These are phyloP conservation scores for Drosophila orosa DNA, from an alignment of 1,140 invertebrate genomes.

Conservation along the genomic window DNA sequence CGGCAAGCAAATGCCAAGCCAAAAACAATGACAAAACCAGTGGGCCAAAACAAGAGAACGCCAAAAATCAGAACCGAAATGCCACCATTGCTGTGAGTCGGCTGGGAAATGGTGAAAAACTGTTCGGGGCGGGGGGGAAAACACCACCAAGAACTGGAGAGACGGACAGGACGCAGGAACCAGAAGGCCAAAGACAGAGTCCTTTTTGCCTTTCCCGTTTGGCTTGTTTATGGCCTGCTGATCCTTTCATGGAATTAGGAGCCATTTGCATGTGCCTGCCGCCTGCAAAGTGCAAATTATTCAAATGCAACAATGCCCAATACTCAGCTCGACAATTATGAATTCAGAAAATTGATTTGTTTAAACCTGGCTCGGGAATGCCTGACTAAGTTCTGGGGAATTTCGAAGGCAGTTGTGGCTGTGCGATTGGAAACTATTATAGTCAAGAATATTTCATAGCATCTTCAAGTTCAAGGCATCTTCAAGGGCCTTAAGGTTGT, in stretches of 20 bases:
- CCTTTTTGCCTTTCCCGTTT: conserved; percentile 45
- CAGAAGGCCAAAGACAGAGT: conserved; percentile 34
- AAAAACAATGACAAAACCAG: conserved; percentile 65
- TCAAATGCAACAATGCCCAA: conserved; percentile 25
- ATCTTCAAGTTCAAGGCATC: not conserved
- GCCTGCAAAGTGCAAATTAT: conserved; percentile 44
- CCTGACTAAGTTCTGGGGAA: not conserved
- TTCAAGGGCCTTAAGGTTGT: not conserved
- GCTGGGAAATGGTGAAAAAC: conserved; percentile 30
- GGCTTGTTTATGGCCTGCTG: conserved; percentile 74
- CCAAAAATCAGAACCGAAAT: conserved; percentile 35
- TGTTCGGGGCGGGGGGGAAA: conserved; percentile 15
- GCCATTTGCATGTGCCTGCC: conserved; percentile 45
- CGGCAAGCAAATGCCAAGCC: conserved; percentile 40
- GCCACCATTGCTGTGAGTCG: conserved; percentile 10
- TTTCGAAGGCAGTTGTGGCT: not conserved
- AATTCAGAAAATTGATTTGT: conserved; percentile 33
- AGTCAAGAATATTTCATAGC: not conserved
- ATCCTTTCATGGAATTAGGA: conserved; percentile 62
- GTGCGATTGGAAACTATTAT: not conserved
- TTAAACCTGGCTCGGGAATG: not conserved
- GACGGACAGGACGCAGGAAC: conserved; percentile 3
- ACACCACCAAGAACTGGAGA: conserved; percentile 1
- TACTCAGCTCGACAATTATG: conserved; percentile 22
- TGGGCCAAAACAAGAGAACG: conserved; percentile 47